Percentiles rank a stretch among this genome's conserved stretches.
phyloP scores from a whole-genome alignment of 2,113 vertebrate genomes.

The Apistogramma diplotaenia region DNA sequence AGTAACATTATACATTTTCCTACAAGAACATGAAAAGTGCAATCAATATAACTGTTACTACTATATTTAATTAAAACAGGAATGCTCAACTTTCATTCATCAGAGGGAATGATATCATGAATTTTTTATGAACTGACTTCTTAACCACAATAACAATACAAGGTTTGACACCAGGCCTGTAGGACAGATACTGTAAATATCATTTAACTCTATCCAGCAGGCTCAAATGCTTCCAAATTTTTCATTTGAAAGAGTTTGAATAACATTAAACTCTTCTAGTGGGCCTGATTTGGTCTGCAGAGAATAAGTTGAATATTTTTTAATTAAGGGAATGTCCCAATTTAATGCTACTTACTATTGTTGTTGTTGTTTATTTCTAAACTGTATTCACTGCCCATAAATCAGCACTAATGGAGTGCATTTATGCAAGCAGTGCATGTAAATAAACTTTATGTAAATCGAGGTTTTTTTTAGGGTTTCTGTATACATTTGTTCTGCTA shows the following conservation, averaged over 20 bases:
- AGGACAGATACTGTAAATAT: neutral
- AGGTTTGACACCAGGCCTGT: neutral
- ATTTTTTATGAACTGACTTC: neutral
- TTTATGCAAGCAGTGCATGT: neutral
- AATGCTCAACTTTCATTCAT: neutral
- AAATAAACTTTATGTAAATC: neutral
- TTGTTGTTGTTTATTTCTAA: neutral
- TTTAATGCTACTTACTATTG: neutral
- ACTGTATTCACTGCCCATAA: neutral
- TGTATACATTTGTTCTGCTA: too few species aligned
- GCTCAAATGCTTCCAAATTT: neutral
- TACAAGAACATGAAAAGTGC: neutral
- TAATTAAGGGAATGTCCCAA: neutral
- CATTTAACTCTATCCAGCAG: neutral
- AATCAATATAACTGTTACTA: neutral
- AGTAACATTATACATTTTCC: neutral
- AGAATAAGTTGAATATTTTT: neutral
- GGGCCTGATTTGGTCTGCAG: neutral
- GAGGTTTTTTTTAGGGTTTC: too few species aligned
- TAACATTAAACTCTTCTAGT: neutral
- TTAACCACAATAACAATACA: neutral
- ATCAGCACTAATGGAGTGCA: neutral
- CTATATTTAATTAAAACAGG: neutral
- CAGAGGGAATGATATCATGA: neutral
- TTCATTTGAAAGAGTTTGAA: neutral